phyloP scores from a whole-genome alignment of 2,888 invertebrate genomes.

The Amphiduros pacificus region DNA sequence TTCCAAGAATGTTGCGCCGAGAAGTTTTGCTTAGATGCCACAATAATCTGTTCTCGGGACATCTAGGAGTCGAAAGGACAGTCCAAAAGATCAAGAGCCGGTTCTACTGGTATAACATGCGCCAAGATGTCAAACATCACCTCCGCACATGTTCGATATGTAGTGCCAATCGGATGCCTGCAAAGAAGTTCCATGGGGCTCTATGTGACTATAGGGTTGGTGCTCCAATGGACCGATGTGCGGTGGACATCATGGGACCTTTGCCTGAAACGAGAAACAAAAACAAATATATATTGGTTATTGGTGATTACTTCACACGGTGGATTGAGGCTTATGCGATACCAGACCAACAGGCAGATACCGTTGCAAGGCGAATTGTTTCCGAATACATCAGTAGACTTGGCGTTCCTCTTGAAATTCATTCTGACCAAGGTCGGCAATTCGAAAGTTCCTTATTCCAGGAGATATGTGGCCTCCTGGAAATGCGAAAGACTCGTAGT shows the following conservation, averaged over 20 bases:
- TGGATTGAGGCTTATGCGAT: constrained; percentile 29
- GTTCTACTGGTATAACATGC: background rate
- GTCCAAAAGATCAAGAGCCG: background rate
- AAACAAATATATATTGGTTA: constrained; percentile 31
- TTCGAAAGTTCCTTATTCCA: constrained; percentile 24
- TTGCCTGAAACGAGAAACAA: constrained; percentile 19
- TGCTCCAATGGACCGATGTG: constrained; percentile 31
- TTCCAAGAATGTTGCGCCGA: too few species aligned
- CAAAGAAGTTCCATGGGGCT: constrained; percentile 9
- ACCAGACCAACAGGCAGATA: constrained; percentile 25
- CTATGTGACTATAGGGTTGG: constrained; percentile 15
- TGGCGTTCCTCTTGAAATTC: constrained; percentile 26
- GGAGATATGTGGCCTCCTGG: constrained; percentile 21
- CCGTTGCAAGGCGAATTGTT: constrained; percentile 25
- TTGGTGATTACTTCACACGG: constrained; percentile 24
- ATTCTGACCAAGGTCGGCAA: constrained; percentile 27
- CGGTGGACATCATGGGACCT: constrained; percentile 31
- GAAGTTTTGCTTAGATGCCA: background rate
- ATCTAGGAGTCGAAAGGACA: constrained; percentile 26
- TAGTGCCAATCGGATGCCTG: background rate
- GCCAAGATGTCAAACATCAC: background rate
- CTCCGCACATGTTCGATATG: background rate
- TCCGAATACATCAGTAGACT: constrained; percentile 29
- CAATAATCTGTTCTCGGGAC: constrained; percentile 22
- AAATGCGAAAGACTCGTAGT: constrained; percentile 25